Base-by-base conservation (phyloP, 2,113 vertebrate genomes). In the Sprattus sprattus region DNA sequence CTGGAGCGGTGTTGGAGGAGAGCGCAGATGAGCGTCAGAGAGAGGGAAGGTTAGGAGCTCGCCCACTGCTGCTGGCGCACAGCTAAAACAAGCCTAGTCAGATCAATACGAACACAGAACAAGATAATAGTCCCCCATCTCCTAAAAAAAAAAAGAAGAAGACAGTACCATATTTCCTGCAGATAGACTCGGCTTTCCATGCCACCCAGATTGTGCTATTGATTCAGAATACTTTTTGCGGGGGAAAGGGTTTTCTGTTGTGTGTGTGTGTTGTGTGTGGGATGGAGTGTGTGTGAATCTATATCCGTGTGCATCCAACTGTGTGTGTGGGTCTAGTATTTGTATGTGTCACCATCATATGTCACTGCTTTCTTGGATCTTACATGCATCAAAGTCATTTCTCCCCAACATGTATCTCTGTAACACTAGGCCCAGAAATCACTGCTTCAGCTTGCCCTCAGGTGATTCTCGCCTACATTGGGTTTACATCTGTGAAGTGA, bases 31-130 rank as follows among this genome's bases (percentile, higher is more conserved):
- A 20, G 18, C 18, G 57, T 22, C 18, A 39, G 28, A 39, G 67
- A 28, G 67, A 25, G 64, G 28, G n/a, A 25, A 50, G 84, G 45
- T 84, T 81, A 54, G n/a, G 75, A 88, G 49, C 81, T 85, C 81
- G 45, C 81, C 44, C 84, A 82, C 81, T 80, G 87, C 85, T 88
- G 84, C 82, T 87, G 89, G 89, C 89, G 64, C 81, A 82, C 83
- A 80, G 87, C 87, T 87, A 87, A 88, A 90, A 90, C 86, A 88
- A 85, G 75, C 82, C 78, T 81, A 83, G 52, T 86, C 46, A 45
- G 78, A 90, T 90, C 89, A 46, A 90, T 88, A 81, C 46, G 25
- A 83, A 32, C 80, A 82, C 46, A 85, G 47, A 64, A 82, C 82
- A 46, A 54, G n/a, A 54, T 13, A 67, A 18, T 13, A 44, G 71